Evolutionary conservation across 2,797 vertebrate genomes (phyloP).

Genomic region (Poeciliopsis infans): DNA sequence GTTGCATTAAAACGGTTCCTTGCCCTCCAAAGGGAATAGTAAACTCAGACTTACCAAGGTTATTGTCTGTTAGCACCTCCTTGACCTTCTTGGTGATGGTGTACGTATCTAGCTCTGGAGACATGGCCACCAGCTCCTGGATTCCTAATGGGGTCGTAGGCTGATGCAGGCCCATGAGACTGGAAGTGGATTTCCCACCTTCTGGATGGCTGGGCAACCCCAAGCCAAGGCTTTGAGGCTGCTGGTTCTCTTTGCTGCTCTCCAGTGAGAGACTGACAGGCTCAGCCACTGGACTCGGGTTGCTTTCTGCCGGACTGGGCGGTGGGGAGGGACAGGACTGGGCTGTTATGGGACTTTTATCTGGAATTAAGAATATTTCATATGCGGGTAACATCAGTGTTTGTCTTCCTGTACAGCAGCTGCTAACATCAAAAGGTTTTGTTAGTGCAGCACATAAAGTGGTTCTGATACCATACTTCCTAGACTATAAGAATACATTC

Average conservation of each 20-base stretch:
- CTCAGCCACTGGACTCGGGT: constrained; percentile 86
- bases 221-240: constrained; percentile 83
- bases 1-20: background rate
- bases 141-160: constrained; percentile 87
- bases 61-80: constrained; percentile 98
- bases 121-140: constrained; percentile 97
- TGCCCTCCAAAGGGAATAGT: background rate
- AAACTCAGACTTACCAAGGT: constrained; percentile 85
- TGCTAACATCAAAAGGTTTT: background rate
- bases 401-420: background rate
- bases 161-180: constrained; percentile 72
- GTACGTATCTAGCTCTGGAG: constrained; percentile 94
- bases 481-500: no score
- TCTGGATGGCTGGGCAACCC: constrained; percentile 70
- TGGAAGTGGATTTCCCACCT: constrained; percentile 80
- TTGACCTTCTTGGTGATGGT: constrained; percentile 98
- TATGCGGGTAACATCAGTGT: background rate
- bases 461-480: background rate
- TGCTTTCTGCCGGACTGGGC: constrained; percentile 85
- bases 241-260: constrained; percentile 98
- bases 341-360: constrained; percentile 85
- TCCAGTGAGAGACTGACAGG: constrained; percentile 87
- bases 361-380: constrained; percentile 48
- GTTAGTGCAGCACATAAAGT: background rate
- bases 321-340: constrained; percentile 91